Percentiles rank a stretch among this genome's conserved stretches.
phyloP scores from a whole-genome alignment of 2,888 invertebrate species.

The Acrobasis consociella region DNA sequence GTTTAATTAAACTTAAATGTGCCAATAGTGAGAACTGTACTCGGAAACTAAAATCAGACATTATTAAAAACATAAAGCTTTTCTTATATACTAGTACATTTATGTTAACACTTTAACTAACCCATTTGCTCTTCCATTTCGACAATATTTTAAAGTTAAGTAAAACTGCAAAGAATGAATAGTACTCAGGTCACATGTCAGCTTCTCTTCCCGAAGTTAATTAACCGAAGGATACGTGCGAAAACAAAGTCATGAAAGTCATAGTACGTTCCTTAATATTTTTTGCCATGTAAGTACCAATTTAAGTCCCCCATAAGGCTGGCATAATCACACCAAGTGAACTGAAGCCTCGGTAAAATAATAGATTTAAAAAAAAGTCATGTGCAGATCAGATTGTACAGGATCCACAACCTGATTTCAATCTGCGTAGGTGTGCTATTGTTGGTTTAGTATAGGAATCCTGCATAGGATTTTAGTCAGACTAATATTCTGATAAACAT shows the following conservation, averaged over 20 bases:
- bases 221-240: too few species aligned
- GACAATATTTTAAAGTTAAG: background rate
- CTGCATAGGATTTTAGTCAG: background rate
- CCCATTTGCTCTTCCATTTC: background rate
- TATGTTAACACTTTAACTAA: background rate
- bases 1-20: constrained; percentile 16
- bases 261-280: background rate
- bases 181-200: too few species aligned
- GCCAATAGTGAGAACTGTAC: background rate
- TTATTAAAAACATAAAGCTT: background rate
- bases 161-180: too few species aligned
- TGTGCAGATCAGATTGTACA: background rate
- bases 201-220: too few species aligned
- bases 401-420: background rate
- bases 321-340: too few species aligned
- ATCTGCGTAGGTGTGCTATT: background rate
- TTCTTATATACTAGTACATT: background rate
- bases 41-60: background rate
- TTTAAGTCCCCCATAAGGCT: too few species aligned
- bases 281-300: background rate
- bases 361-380: too few species aligned
- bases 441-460: background rate
- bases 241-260: background rate
- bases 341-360: too few species aligned
- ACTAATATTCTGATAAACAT: background rate